Percentiles rank a stretch among this genome's conserved stretches.
phyloP scores from a whole-genome alignment of 2,888 invertebrate genomes.

The Folsomia manolachei region DNA sequence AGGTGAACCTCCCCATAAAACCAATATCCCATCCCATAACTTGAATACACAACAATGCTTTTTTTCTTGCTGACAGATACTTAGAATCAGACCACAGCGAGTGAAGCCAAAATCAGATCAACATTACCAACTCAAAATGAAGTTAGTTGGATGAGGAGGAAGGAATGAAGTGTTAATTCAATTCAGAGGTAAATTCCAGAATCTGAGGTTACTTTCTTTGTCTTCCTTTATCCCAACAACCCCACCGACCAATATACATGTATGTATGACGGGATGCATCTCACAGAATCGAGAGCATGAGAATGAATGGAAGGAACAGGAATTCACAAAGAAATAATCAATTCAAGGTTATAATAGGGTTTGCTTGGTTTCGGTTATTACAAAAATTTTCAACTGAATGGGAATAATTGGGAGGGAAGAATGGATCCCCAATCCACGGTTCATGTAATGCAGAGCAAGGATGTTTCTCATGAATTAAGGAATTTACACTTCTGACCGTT shows the following conservation, averaged over 20 bases:
- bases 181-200: neutral
- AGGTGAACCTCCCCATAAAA: too few relatives aligned
- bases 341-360: neutral
- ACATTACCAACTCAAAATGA: neutral
- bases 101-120: neutral
- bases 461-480: neutral
- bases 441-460: too few relatives aligned
- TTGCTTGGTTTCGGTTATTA: neutral
- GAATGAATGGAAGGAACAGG: neutral
- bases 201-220: too few relatives aligned
- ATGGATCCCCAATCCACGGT: too few relatives aligned
- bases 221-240: too few relatives aligned
- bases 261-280: too few relatives aligned
- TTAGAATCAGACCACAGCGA: neutral
- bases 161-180: neutral
- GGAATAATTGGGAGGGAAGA: neutral
- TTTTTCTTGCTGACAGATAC: neutral
- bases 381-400: neutral
- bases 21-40: neutral
- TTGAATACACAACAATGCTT: neutral
- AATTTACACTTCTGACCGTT: neutral
- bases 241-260: too few relatives aligned
- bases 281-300: neutral
- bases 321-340: neutral
- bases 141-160: neutral